These are phyloP conservation scores for Sebastes diaconus DNA, from an alignment of 2,797 vertebrate species.

Conservation along the genomic window DNA sequence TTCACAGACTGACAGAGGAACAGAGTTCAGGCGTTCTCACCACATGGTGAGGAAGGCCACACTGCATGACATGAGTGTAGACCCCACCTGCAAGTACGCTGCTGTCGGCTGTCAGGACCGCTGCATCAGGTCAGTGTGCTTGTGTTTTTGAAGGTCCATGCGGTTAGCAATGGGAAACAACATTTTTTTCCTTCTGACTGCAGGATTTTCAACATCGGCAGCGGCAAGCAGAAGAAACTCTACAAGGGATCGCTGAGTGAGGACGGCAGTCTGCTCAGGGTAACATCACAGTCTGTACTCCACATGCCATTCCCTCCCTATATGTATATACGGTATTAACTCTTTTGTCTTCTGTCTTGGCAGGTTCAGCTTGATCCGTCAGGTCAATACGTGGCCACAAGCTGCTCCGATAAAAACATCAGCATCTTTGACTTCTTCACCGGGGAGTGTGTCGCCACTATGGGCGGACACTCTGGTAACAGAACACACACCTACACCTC, in stretches of 20 bases:
- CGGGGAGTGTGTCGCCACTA: slow-evolving; percentile 92
- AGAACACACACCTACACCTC: background rate
- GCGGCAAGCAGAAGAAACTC: slow-evolving; percentile 95
- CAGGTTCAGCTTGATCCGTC: slow-evolving; percentile 96
- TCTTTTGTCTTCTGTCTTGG: slow-evolving; percentile 13
- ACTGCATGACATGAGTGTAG: slow-evolving; percentile 92
- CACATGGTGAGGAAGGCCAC: slow-evolving; percentile 93
- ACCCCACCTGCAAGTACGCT: slow-evolving; percentile 91
- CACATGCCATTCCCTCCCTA: background rate
- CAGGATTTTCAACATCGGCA: slow-evolving; percentile 96
- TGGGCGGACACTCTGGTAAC: slow-evolving; percentile 96
- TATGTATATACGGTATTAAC: background rate
- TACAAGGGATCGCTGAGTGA: slow-evolving; percentile 94
- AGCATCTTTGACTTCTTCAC: slow-evolving; percentile 93
- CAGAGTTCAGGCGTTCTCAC: slow-evolving; percentile 91
- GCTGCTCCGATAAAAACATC: slow-evolving; percentile 95
- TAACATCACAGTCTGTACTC: slow-evolving; percentile 56
- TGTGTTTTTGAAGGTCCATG: background rate
- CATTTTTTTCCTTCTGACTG: background rate
- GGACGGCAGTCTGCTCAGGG: slow-evolving; percentile 94
- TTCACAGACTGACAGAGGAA: slow-evolving; percentile 85
- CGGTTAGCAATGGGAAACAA: background rate
- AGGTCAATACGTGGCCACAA: slow-evolving; percentile 93
- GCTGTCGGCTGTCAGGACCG: slow-evolving; percentile 95
- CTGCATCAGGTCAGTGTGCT: slow-evolving; percentile 86